A percentile compares a stretch with the other conserved stretches of the same genome.
Evolutionary conservation across 2,113 vertebrate genomes (phyloP).

Genomic region (Sapajus apella): DNA sequence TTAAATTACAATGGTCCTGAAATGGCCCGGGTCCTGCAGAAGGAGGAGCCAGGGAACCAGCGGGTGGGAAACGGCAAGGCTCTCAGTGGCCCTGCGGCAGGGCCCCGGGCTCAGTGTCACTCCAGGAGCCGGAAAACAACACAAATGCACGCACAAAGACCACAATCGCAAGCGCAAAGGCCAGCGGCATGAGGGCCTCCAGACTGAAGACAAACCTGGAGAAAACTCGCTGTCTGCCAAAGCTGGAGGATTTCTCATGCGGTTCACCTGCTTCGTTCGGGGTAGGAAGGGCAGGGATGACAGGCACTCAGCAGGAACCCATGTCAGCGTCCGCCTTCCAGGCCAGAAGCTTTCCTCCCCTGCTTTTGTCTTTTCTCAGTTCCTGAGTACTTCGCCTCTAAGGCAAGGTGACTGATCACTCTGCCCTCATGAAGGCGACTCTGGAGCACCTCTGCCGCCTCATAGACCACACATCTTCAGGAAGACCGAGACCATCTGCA

Average conservation of each 20-base stretch:
- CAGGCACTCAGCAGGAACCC: background rate
- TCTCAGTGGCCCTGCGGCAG: background rate
- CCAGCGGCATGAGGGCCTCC: background rate
- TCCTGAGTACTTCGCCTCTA: background rate
- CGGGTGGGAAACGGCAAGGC: accelerated
- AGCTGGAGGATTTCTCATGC: background rate
- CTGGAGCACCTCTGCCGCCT: background rate
- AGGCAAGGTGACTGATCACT: accelerated
- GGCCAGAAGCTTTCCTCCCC: background rate
- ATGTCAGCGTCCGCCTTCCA: accelerated
- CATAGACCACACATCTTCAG: accelerated
- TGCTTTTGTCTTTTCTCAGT: background rate
- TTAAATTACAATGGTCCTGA: slow-evolving; percentile 4
- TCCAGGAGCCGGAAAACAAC: background rate
- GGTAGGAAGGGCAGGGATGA: accelerated
- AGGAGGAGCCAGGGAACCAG: background rate
- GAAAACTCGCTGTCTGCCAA: background rate
- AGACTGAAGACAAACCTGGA: background rate
- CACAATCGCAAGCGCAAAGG: background rate
- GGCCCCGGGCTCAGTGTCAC: background rate
- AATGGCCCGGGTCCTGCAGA: background rate
- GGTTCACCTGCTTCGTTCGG: background rate
- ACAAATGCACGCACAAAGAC: background rate
- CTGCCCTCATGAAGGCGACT: accelerated
- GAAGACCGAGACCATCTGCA: background rate